phyloP scores from a whole-genome alignment of 2,797 vertebrate genomes.

The Chloroceryle inda region DNA sequence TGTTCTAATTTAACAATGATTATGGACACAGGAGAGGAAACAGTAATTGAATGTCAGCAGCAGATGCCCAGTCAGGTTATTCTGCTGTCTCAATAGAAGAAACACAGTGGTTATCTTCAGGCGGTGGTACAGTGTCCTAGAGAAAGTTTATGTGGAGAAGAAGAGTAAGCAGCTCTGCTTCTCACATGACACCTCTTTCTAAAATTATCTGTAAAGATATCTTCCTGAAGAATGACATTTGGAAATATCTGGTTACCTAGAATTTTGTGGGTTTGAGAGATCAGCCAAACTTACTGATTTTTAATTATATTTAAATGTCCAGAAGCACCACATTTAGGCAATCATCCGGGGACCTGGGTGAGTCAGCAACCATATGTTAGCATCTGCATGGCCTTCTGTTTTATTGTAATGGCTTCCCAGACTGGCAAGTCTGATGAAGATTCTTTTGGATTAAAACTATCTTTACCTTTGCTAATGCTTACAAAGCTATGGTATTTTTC shows the following conservation, averaged over 20 bases:
- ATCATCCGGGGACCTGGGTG: not conserved
- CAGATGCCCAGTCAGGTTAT: slow-evolving; percentile 20
- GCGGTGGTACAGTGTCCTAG: not conserved
- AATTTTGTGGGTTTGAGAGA: not conserved
- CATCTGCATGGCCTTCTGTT: not conserved
- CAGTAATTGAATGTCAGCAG: not conserved
- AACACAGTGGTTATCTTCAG: not conserved
- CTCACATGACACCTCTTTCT: not conserved
- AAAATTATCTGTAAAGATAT: not conserved
- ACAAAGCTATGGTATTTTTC: not conserved
- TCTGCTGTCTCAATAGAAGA: not conserved
- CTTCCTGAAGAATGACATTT: not conserved
- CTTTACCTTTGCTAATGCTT: not conserved
- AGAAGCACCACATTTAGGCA: not conserved
- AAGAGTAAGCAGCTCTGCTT: not conserved
- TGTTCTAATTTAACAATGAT: not conserved
- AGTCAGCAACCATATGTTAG: not conserved
- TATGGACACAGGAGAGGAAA: not conserved
- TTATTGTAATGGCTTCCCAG: not conserved
- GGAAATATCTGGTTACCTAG: not conserved
- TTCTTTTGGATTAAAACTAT: not conserved
- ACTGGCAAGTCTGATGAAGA: not conserved
- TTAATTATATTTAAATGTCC: not conserved
- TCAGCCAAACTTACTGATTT: not conserved
- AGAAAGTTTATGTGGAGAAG: not conserved